Evolutionary conservation across 2,888 invertebrate genomes (phyloP).

Genomic region (Drosophila siamana): DNA sequence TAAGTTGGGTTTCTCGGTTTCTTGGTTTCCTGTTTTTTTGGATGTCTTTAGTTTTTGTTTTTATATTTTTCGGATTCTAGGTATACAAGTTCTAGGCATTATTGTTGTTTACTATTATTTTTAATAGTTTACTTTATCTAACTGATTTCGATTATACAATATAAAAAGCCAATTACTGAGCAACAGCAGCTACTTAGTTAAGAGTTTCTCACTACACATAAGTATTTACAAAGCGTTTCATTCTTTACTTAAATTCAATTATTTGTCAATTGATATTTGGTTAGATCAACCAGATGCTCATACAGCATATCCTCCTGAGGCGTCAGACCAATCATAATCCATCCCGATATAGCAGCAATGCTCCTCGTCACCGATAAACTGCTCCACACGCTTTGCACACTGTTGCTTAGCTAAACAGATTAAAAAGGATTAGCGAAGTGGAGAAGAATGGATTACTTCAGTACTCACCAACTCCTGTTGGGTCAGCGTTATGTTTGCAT

Average conservation of each 20-base stretch:
- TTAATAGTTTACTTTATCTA: conserved; percentile 42
- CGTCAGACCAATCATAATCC: conserved; percentile 87
- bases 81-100: conserved; percentile 49
- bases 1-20: conserved; percentile 35
- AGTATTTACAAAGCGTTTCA: conserved; percentile 27
- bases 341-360: conserved; percentile 86
- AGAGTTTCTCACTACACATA: conserved; percentile 48
- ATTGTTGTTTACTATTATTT: conserved; percentile 46
- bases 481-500: conserved; percentile 83
- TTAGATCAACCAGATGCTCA: conserved; percentile 85
- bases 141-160: conserved; percentile 66
- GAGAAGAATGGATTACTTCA: neutral
- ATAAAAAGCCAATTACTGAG: conserved; percentile 75
- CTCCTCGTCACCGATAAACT: conserved; percentile 87
- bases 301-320: conserved; percentile 86
- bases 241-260: conserved; percentile 79
- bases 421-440: neutral
- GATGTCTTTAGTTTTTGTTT: conserved; percentile 25
- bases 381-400: conserved; percentile 86
- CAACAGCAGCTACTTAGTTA: conserved; percentile 66
- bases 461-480: conserved; percentile 84
- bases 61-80: conserved; percentile 11
- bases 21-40: conserved; percentile 6
- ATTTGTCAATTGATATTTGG: conserved; percentile 85
- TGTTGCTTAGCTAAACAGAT: conserved; percentile 83